phyloP scores from a whole-genome alignment of 2,113 vertebrate species.

The Phyllopteryx taeniolatus region DNA sequence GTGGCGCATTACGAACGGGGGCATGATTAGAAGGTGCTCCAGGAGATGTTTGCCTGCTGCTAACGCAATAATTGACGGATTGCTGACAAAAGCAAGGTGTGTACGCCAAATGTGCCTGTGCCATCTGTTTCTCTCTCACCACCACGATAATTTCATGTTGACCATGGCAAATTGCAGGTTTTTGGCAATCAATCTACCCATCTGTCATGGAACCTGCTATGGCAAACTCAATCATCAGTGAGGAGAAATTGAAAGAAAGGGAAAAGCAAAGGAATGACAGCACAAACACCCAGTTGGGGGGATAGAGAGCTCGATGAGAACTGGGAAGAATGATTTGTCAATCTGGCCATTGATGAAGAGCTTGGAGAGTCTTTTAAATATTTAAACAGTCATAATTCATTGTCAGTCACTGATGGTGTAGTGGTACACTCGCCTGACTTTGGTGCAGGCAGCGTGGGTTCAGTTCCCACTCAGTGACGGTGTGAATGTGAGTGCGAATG shows the following conservation, averaged over 20 bases:
- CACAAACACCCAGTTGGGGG: conserved; percentile 42
- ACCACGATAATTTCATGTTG: conserved; percentile 53
- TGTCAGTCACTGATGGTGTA: no score
- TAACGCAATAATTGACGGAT: conserved; percentile 51
- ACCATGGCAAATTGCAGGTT: conserved; percentile 46
- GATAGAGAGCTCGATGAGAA: conserved; percentile 36
- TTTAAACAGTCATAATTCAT: conserved; percentile 71
- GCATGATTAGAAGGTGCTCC: background rate
- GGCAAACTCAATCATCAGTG: conserved; percentile 50
- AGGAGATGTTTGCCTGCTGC: conserved; percentile 22
- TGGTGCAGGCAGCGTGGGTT: no score
- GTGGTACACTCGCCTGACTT: no score
- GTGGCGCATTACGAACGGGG: conserved; percentile 12
- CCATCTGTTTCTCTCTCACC: conserved; percentile 63
- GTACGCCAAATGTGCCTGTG: conserved; percentile 41
- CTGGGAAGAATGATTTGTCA: conserved; percentile 63
- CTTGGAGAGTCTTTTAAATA: conserved; percentile 69
- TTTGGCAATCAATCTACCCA: conserved; percentile 40
- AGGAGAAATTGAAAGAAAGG: conserved; percentile 16
- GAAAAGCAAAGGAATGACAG: conserved; percentile 21
- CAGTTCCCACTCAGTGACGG: no score
- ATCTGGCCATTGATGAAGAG: conserved; percentile 68
- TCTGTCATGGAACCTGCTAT: conserved; percentile 48
- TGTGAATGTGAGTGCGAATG: no score
- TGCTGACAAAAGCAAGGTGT: conserved; percentile 54